Base-by-base conservation (phyloP, 2,888 invertebrate genomes). In the Drosophila infuscata region DNA sequence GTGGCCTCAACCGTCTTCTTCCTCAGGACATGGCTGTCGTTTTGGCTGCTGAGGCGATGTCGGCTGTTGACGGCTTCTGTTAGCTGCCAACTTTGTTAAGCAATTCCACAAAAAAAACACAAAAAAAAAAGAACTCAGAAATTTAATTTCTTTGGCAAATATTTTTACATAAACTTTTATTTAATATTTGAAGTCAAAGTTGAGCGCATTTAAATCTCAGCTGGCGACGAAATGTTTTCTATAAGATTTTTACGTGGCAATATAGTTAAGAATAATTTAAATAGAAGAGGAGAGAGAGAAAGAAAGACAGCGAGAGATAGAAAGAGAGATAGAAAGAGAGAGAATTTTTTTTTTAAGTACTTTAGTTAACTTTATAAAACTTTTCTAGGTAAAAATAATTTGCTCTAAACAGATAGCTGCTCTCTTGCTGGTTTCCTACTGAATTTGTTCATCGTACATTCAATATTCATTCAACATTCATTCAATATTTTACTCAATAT, bases 61-160 rank as follows among this genome's bases (percentile, higher is more conserved):
- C 63, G 41, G 30, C 35, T 67, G 66, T 54, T 61, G 52, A 51
- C 59, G 67, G 49, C 65, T 52, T 54, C 62, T 66, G 46, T 57
- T 61, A 46, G 35, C 75, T 43, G 70, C 66, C 53, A 70, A 74
- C 60, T 79, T 79, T 9, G 52, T 33, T 33, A 25, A 48, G 36
- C 46, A 35, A 48, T 1, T 46, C 25, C 53, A 64, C 20, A 25
- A 25, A 59, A 53, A 12, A 35, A 3, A 17, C 49, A 25, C n/a
- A n/a, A n/a, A n/a, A 35, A n/a, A 2, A 7, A 52, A 17, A 20
- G 20, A 33, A 20, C 4, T 1, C 25, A 0, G 25, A 65, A 70
- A 82, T 82, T 76, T 71, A 79, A 73, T 72, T 88, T 70, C 64
- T 49, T 65, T 76, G 66, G 53, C 72, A 74, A 70, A 82, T 79